phyloP scores from a whole-genome alignment of 2,888 invertebrate genomes.

The Phortica okadai region DNA sequence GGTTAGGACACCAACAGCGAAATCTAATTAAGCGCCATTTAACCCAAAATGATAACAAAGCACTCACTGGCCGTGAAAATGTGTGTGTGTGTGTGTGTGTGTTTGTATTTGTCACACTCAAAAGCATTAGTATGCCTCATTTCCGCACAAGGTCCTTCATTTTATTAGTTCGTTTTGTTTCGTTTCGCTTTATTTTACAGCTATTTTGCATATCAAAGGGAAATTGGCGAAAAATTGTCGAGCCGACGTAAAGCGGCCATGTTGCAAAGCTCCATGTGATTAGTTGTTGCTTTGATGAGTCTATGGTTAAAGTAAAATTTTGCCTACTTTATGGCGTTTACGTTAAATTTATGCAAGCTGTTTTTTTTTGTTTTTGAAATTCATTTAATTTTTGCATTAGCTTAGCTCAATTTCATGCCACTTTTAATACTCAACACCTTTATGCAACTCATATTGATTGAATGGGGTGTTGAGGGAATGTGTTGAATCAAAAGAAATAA shows the following conservation, averaged over 20 bases:
- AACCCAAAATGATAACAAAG: conserved; percentile 41
- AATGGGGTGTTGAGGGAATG: too few species aligned
- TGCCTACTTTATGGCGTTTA: conserved; percentile 27
- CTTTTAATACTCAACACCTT: neutral
- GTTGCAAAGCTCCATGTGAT: neutral
- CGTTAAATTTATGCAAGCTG: neutral
- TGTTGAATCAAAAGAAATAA: too few species aligned
- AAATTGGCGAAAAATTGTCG: neutral
- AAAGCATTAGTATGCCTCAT: conserved; percentile 41
- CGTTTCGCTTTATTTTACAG: neutral
- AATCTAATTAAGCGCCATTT: conserved; percentile 60
- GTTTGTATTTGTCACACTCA: conserved; percentile 22
- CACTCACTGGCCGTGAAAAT: neutral
- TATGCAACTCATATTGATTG: neutral
- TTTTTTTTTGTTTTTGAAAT: neutral
- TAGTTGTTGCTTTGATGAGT: neutral
- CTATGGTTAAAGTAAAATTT: neutral
- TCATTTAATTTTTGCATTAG: neutral
- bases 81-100: neutral
- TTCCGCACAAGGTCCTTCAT: conserved; percentile 32
- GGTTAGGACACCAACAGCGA: conserved; percentile 46
- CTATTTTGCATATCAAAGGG: conserved; percentile 35
- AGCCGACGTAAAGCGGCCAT: neutral
- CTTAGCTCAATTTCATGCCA: neutral
- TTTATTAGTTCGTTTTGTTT: conserved; percentile 24